Conservation (phyloP, 2,113 vertebrate species). For the Cnemophilus loriae region DNA sequence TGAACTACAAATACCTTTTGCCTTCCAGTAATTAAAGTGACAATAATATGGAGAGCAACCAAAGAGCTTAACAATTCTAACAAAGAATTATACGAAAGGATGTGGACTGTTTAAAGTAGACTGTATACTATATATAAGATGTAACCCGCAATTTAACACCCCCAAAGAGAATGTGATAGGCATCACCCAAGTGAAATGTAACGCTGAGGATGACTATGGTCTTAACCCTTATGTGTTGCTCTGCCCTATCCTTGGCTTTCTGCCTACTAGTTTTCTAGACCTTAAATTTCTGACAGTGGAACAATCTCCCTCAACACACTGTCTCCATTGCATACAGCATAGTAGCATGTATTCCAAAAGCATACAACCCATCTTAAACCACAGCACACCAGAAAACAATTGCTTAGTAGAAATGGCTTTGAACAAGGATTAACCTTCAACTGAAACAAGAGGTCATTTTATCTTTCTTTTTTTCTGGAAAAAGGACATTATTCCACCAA, state of each 20-base stretch:
- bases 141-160: neutral
- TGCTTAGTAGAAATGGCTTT: neutral
- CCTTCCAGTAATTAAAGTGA: neutral
- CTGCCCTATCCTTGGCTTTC: neutral
- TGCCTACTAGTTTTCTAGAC: neutral
- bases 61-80: neutral
- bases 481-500: neutral
- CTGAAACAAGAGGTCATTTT: neutral
- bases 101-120: neutral
- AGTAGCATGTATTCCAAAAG: neutral
- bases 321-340: neutral
- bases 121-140: neutral
- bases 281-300: neutral
- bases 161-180: rapidly evolving
- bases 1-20: neutral
- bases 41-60: neutral
- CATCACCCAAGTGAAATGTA: neutral
- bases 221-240: neutral
- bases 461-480: neutral
- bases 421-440: neutral
- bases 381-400: neutral
- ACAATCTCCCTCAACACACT: neutral
- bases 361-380: neutral
- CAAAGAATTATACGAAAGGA: neutral
- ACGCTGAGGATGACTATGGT: neutral